Evolutionary conservation across 2,888 invertebrate genomes (phyloP).

Genomic region (Leptogaster cylindrica): DNA sequence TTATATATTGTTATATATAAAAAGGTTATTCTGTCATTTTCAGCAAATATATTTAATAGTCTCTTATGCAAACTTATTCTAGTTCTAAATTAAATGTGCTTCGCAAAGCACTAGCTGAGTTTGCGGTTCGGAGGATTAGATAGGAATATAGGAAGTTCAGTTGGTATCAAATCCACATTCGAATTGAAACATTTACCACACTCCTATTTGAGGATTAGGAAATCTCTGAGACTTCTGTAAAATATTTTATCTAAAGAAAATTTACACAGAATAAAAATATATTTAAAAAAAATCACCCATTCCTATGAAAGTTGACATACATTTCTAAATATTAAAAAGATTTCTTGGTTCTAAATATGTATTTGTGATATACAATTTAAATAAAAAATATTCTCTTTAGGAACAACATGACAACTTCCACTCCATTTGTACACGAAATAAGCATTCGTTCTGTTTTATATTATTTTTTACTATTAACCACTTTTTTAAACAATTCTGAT

Average conservation of each 20-base stretch:
- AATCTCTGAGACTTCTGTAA: conserved; percentile 35
- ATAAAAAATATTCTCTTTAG: conserved; percentile 18
- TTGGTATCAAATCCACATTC: conserved; percentile 8
- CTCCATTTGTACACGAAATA: background rate
- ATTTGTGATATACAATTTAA: conserved; percentile 18
- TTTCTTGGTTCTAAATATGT: conserved; percentile 12
- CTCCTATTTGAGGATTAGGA: conserved; percentile 32
- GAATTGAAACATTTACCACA: background rate
- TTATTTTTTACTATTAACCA: conserved; percentile 11
- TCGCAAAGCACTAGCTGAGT: conserved; percentile 13
- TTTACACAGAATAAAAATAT: conserved; percentile 26
- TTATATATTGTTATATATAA: conserved; percentile 2
- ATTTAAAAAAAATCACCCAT: conserved; percentile 29
- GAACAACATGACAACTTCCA: conserved; percentile 37
- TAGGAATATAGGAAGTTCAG: conserved; percentile 9
- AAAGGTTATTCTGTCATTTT: conserved; percentile 25
- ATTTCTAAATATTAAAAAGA: conserved; percentile 23
- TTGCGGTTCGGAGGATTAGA: conserved; percentile 28
- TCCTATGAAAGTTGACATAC: conserved; percentile 31
- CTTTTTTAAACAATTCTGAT: conserved; percentile 26
- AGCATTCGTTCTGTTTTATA: conserved; percentile 15
- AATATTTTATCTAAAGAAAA: conserved; percentile 9
- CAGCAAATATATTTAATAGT: conserved; percentile 21
- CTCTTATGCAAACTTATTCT: conserved; percentile 13
- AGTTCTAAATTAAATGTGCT: conserved; percentile 21